Evolutionary conservation across 2,888 invertebrate genomes (phyloP).

Genomic region (Tethea ocularis): DNA sequence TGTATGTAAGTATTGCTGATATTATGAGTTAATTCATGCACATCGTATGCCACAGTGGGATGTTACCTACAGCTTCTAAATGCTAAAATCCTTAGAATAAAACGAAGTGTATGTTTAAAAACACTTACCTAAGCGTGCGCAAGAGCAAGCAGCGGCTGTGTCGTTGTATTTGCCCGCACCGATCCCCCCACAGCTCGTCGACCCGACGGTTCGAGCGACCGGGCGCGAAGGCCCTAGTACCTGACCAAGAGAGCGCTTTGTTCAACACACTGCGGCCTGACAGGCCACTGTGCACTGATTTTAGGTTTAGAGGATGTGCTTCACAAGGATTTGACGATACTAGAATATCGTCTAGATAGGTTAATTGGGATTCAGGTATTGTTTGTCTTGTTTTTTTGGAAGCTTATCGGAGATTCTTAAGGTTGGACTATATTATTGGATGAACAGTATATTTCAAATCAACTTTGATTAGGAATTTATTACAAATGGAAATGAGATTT

Average conservation of each 20-base stretch:
- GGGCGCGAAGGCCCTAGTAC: constrained; percentile 82
- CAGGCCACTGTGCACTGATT: constrained; percentile 50
- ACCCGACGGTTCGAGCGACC: constrained; percentile 76
- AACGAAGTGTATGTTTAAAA: constrained; percentile 8
- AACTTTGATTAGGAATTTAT: constrained; percentile 3
- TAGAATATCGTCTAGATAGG: constrained; percentile 21
- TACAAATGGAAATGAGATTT: not conserved
- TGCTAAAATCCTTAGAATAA: not conserved
- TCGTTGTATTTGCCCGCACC: constrained; percentile 72
- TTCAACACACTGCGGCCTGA: constrained; percentile 59
- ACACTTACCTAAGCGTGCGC: constrained; percentile 70
- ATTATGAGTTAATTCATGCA: not conserved
- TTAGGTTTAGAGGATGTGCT: constrained; percentile 9
- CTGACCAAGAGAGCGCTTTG: constrained; percentile 69
- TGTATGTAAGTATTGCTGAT: no score
- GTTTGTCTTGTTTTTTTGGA: not conserved
- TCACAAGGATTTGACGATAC: not conserved
- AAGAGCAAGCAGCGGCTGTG: constrained; percentile 69
- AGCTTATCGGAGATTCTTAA: not conserved
- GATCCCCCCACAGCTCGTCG: constrained; percentile 78
- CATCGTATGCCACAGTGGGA: not conserved
- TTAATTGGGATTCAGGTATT: not conserved
- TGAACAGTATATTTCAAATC: not conserved
- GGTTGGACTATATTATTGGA: no score
- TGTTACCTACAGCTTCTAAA: not conserved